A percentile compares a stretch with the other conserved stretches of the same genome.
These are phyloP conservation scores for Euphydryas editha DNA, from an alignment of 2,888 invertebrate genomes.

Conservation along the genomic window DNA sequence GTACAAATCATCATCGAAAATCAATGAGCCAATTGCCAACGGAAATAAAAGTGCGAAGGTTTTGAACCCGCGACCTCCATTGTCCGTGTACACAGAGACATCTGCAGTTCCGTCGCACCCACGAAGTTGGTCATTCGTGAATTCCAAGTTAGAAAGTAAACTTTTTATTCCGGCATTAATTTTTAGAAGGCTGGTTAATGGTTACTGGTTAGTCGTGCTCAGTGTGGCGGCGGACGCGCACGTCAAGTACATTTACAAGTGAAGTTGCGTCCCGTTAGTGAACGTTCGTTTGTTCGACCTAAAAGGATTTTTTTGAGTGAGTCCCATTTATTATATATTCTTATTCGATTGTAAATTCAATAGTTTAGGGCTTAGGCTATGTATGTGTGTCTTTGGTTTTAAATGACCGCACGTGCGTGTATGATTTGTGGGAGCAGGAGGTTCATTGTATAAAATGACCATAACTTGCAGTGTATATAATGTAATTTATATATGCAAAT, in stretches of 20 bases:
- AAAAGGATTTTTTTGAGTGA: conserved; percentile 50
- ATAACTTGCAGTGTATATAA: background rate
- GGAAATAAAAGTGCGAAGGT: conserved; percentile 25
- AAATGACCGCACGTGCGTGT: conserved; percentile 13
- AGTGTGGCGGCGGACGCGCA: conserved; percentile 62
- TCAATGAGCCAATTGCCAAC: background rate
- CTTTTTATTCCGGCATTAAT: conserved; percentile 67
- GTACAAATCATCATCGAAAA: background rate
- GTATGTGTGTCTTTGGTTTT: background rate
- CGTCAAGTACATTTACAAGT: conserved; percentile 47
- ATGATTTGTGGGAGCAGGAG: background rate
- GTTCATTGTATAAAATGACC: conserved; percentile 10
- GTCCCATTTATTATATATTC: conserved; percentile 36
- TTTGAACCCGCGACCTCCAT: conserved; percentile 41
- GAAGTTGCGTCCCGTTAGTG: conserved; percentile 48
- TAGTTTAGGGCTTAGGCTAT: background rate
- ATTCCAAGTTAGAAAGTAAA: conserved; percentile 79
- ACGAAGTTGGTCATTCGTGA: conserved; percentile 54
- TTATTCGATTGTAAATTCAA: background rate
- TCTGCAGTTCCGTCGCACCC: conserved; percentile 25
- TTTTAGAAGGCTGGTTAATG: conserved; percentile 69
- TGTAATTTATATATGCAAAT: background rate
- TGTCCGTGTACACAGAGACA: conserved; percentile 21
- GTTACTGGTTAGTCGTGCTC: conserved; percentile 66
- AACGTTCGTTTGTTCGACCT: conserved; percentile 43